Evolutionary conservation across 2,888 invertebrate genomes (phyloP), one percentile per base, ranked within the genome.

Genomic region (Sinopyrophorus schimmeli): DNA sequence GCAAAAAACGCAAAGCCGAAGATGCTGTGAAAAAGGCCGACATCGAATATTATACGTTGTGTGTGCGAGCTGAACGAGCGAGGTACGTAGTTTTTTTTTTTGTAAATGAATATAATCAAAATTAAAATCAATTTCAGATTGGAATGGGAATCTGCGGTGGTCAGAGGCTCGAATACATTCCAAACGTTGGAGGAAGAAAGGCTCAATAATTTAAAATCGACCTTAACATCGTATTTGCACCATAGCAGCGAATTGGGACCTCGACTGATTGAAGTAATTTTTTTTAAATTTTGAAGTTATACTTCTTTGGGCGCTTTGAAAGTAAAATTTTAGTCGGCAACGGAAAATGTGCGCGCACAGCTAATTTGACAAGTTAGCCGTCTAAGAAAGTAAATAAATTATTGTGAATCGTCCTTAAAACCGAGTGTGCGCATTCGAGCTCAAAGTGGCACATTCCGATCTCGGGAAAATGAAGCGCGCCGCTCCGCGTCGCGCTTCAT

Each of bases 181-280:
- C 92, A 94, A 72, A 82, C 86, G 38, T 77, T 95, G 42, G 95
- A 96, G 70, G 92, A 93, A 69, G 94, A 95, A 73, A 80, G 95
- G 61, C 77, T 95, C 43, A 82, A 82, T 47, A 87, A 89, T 63
- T 79, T 94, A 68, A 90, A 91, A 69, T 84, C 77, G 16, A 79
- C 82, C 47, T 79, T 86, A 18, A 80, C 80, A 51, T 80, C 80
- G 47, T 86, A 86, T 66, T 72, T 83, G n/a, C 75, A 81, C 52
- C 76, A 85, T 17, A 81, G 80, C 10, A 70, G 77, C 3, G 86
- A 89, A 32, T 81, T 93, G 63, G 88, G 89, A 53, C 90, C 94
- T 3, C 86, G 89, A 64, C 69, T 89, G 39, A 81, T 85, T 20
- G 85, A 86, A 73, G 84, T 87, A 69, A 69, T 54, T 11, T n/a